Evolutionary conservation across 2,113 vertebrate species (phyloP).

Genomic region (Uria lomvia): DNA sequence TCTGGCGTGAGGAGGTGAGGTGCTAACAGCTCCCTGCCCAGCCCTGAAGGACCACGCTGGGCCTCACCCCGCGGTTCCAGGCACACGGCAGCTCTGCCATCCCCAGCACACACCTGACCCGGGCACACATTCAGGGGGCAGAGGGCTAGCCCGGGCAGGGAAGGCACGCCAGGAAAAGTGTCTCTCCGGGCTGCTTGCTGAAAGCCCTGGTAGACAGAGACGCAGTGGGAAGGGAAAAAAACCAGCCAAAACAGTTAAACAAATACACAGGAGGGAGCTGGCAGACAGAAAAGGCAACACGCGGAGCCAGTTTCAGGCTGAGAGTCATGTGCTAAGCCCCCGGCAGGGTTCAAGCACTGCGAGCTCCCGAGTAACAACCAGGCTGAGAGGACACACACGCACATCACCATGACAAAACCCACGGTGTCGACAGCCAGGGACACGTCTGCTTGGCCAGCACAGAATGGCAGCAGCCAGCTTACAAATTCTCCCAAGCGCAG

Average conservation of each 20-base stretch:
- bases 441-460: background rate
- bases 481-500: background rate
- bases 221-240: background rate
- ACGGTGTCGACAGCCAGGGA: accelerated
- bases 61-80: background rate
- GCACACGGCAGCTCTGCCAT: background rate
- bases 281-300: background rate
- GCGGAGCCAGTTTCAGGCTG: background rate
- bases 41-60: background rate
- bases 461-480: background rate
- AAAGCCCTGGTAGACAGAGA: background rate
- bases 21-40: background rate
- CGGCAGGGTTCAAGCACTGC: background rate
- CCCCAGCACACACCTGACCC: background rate
- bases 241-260: slow-evolving; percentile 41
- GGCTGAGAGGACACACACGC: background rate
- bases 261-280: slow-evolving; percentile 46
- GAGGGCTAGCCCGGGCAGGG: background rate
- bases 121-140: background rate
- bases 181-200: background rate
- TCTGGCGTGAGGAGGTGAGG: background rate
- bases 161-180: background rate
- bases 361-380: background rate
- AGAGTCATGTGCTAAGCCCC: slow-evolving; percentile 37
- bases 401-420: background rate